Evolutionary conservation across 1,140 invertebrate species (phyloP).

Genomic region (Adoxophyes honmai): DNA sequence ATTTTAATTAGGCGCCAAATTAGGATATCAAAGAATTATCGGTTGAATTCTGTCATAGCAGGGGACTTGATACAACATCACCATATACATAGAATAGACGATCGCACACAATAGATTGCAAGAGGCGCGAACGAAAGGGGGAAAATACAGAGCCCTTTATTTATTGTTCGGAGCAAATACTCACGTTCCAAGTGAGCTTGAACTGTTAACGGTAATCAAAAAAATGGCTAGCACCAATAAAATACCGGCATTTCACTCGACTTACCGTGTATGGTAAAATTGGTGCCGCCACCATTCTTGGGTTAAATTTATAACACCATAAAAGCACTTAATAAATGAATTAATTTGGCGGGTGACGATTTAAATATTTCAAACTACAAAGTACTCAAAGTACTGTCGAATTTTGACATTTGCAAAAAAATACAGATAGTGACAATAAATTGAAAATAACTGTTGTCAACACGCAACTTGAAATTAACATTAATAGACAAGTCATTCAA

Average conservation of each 20-base stretch:
- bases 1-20: too few relatives aligned
- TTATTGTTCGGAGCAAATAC: background rate
- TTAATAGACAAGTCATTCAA: conserved; percentile 9
- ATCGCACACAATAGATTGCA: background rate
- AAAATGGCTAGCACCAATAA: background rate
- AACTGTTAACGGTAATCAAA: background rate
- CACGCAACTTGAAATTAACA: background rate
- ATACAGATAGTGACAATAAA: background rate
- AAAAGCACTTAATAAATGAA: background rate
- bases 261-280: background rate
- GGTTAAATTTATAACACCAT: background rate
- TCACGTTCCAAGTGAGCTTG: background rate
- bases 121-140: conserved; percentile 4
- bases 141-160: background rate
- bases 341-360: background rate
- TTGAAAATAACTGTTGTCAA: background rate
- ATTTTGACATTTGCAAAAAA: background rate
- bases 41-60: background rate
- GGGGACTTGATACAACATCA: background rate
- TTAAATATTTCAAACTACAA: background rate
- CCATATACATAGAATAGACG: background rate
- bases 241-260: background rate
- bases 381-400: background rate
- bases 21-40: too few relatives aligned
- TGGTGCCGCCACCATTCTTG: conserved; percentile 4